These are phyloP conservation scores for Electrophaes corylata DNA, from an alignment of 2,888 invertebrate species.

Conservation along the genomic window DNA sequence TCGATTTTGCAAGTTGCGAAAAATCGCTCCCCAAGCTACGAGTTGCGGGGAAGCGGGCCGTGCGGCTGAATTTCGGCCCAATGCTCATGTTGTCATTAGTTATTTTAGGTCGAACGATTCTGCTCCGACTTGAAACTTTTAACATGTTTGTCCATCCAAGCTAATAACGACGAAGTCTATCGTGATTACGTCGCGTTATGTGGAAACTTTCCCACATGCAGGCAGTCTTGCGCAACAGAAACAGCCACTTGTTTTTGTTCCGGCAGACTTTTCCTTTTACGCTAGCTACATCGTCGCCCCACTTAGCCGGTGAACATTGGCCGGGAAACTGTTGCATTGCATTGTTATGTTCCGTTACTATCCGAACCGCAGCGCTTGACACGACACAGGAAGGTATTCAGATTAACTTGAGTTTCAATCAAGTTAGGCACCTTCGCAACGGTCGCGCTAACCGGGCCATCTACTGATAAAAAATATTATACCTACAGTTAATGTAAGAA, in stretches of 20 bases:
- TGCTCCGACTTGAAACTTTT: conserved; percentile 10
- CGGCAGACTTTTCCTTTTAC: conserved; percentile 76
- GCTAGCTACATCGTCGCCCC: conserved; percentile 43
- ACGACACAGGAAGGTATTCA: conserved; percentile 39
- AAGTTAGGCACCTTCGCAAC: conserved; percentile 11
- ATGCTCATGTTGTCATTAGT: conserved; percentile 78
- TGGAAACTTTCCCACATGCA: conserved; percentile 80
- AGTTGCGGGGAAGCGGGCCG: conserved; percentile 55
- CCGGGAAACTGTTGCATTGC: conserved; percentile 57
- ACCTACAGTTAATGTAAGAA: neutral
- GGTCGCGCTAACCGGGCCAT: conserved; percentile 13
- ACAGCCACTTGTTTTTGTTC: conserved; percentile 76
- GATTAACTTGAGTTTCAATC: conserved; percentile 32
- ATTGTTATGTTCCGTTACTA: conserved; percentile 62
- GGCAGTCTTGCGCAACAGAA: conserved; percentile 76
- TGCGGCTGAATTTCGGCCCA: conserved; percentile 2
- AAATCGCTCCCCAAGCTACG: conserved; percentile 70
- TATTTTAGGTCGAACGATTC: conserved; percentile 72
- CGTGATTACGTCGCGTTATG: conserved; percentile 65
- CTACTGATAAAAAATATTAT: conserved; percentile 22
- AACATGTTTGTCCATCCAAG: conserved; percentile 52
- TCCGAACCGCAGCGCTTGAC: conserved; percentile 48
- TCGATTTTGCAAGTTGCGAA: conserved; percentile 73
- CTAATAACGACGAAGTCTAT: conserved; percentile 58
- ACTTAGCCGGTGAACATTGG: conserved; percentile 55